These are phyloP conservation scores for Pelochelys cantorii DNA, from an alignment of 2,797 vertebrate genomes.

Conservation along the genomic window DNA sequence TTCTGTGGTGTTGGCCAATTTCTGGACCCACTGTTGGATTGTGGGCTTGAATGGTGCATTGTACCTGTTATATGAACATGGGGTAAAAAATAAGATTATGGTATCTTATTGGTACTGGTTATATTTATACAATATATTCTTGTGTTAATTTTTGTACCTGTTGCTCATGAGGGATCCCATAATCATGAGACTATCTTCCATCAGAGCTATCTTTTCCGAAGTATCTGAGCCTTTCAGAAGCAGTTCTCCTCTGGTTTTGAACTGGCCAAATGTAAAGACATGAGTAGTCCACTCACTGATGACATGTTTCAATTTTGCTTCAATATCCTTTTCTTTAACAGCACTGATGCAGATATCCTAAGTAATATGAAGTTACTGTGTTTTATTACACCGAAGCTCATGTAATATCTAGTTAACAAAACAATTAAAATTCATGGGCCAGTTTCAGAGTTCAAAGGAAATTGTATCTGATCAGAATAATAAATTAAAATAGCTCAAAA, in stretches of 20 bases:
- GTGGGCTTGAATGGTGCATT: slow-evolving; percentile 84
- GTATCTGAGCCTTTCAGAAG: slow-evolving; percentile 86
- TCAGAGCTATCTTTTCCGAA: slow-evolving; percentile 83
- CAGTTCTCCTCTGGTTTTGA: slow-evolving; percentile 88
- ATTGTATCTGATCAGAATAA: slow-evolving; percentile 11
- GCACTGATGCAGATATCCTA: slow-evolving; percentile 90
- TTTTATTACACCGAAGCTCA: neutral
- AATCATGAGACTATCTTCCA: slow-evolving; percentile 90
- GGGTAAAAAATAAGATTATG: neutral
- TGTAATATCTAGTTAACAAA: neutral
- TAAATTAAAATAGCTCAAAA: neutral
- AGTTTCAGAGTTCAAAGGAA: neutral
- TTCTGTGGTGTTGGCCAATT: slow-evolving; percentile 87
- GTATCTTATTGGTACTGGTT: neutral
- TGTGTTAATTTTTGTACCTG: slow-evolving; percentile 77
- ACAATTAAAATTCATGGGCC: neutral
- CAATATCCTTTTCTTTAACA: slow-evolving; percentile 89
- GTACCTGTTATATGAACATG: slow-evolving; percentile 77
- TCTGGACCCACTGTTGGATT: slow-evolving; percentile 89
- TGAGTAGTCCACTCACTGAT: slow-evolving; percentile 85
- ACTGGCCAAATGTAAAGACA: slow-evolving; percentile 81
- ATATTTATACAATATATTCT: neutral
- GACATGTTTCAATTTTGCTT: slow-evolving; percentile 86
- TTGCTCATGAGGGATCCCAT: slow-evolving; percentile 87
- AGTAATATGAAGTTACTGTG: slow-evolving; percentile 33